Percentiles rank a stretch among this genome's conserved stretches.
These are phyloP conservation scores for Garra rufa DNA, from an alignment of 2,113 vertebrate species.

Conservation along the genomic window DNA sequence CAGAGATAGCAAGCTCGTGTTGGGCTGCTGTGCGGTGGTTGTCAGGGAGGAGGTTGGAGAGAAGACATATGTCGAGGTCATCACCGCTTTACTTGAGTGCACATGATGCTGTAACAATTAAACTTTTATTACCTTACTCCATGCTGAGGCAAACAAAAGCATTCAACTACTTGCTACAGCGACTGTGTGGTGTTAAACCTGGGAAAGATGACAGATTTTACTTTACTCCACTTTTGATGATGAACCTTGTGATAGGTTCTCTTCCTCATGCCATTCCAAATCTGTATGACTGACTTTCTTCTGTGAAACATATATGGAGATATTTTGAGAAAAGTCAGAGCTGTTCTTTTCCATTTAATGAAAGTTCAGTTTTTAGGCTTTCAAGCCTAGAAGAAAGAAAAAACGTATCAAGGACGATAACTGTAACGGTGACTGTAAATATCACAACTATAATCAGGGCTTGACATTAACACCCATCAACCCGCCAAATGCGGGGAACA, in stretches of 20 bases:
- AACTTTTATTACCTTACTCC: slow-evolving; percentile 37
- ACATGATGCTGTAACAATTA: slow-evolving; percentile 43
- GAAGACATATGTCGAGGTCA: slow-evolving; percentile 32
- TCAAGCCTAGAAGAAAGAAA: not conserved
- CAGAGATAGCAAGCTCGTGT: slow-evolving; percentile 6
- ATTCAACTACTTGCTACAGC: not conserved
- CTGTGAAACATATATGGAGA: not conserved
- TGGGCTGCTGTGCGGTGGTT: slow-evolving; percentile 31
- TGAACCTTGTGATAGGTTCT: not conserved
- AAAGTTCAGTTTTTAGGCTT: not conserved
- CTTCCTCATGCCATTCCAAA: not conserved
- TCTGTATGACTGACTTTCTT: not conserved
- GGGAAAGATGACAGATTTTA: not conserved
- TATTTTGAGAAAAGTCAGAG: not conserved
- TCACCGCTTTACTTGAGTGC: slow-evolving; percentile 8
- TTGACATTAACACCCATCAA: no score
- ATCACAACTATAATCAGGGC: not conserved
- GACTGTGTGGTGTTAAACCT: not conserved
- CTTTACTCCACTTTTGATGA: not conserved
- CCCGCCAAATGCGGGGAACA: no score
- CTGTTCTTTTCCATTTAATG: not conserved
- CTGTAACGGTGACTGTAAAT: not conserved
- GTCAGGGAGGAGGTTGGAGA: slow-evolving; percentile 23
- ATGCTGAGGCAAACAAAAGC: not conserved
- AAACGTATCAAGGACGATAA: not conserved